Base-by-base conservation (phyloP, 2,888 invertebrate genomes). In the Archaeoteleia sp. region DNA sequence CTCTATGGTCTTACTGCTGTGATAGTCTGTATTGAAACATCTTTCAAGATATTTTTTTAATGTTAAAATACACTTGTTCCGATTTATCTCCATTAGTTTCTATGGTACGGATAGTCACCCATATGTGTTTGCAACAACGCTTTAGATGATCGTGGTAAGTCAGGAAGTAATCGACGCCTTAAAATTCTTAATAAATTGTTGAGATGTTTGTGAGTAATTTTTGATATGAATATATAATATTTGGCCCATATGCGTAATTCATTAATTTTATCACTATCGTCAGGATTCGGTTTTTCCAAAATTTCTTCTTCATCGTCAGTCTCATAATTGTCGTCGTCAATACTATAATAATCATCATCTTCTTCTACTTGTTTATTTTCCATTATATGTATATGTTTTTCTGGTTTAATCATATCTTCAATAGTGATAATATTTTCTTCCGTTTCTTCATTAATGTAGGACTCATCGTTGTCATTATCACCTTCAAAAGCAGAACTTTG, bases 81-180 rank as follows among this genome's bases (percentile, higher is more conserved):
- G 60, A 35, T 17, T 1, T 34, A 12, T 20, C 15, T n/a, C 13
- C 53, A 48, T 43, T 27, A 12, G 32, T 1, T 20, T 49, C 40
- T 17, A 12, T 27, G 34, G 27, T 20, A 4, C 20, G 23, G 13
- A 67, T 67, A 67, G 8, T 39, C 15, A 1, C 39, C 42, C 30
- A 7, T 34, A 13, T 40, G 15, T 9, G 49, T 51, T 23, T 20
- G 2, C 2, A 70, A 30, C 29, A 71, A 71, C 1, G 61, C 54
- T 68, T 42, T 61, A 8, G 60, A 40, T 1, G 43, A 65, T 39
- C 62, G 68, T n/a, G 68, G 68, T 8, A 72, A 37, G 1, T 40
- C 25, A n/a, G 70, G 68, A n/a, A 72, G 5, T 29, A 65, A 37
- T 34, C 51, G 51, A 13, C 23, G 30, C 17, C 57, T 49, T 17